Conservation (phyloP, 92 coral and sea anemone species). For the Phenganax marumi region DNA sequence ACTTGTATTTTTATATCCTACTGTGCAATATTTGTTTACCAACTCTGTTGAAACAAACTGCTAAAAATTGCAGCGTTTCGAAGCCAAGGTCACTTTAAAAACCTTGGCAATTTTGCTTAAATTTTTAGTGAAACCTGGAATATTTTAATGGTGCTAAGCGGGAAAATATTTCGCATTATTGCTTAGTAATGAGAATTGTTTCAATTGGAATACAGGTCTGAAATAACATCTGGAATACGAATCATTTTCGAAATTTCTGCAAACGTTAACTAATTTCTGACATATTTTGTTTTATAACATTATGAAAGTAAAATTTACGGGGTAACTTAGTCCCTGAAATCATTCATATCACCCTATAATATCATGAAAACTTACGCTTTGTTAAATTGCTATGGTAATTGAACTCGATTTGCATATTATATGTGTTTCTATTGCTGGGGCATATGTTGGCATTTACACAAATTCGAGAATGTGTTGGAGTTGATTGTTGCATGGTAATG, state of each 20-base stretch:
- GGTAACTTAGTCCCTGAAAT: too few species aligned
- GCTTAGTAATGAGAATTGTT: not conserved
- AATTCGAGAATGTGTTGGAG: too few species aligned
- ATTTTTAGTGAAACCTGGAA: not conserved
- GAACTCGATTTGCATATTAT: not conserved
- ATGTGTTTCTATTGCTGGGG: not conserved
- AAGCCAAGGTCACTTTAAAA: not conserved
- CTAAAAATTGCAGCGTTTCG: too few species aligned
- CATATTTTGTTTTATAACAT: too few species aligned
- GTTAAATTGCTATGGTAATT: constrained; percentile 20
- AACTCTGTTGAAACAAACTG: too few species aligned
- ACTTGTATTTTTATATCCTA: too few species aligned
- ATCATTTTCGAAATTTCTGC: not conserved
- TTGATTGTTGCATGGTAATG: too few species aligned
- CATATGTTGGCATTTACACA: too few species aligned
- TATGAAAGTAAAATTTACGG: too few species aligned
- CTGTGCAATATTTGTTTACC: too few species aligned
- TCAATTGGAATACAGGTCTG: not conserved
- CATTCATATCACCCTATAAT: too few species aligned
- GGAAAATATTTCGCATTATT: not conserved
- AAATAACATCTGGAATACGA: not conserved
- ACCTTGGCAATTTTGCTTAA: not conserved
- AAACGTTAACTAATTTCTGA: not conserved
- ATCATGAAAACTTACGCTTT: too few species aligned
- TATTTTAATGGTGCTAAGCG: not conserved